Percentiles rank a stretch among this genome's conserved stretches.
Conservation (phyloP, 2,797 vertebrate species). For the Chaunax sp. region DNA sequence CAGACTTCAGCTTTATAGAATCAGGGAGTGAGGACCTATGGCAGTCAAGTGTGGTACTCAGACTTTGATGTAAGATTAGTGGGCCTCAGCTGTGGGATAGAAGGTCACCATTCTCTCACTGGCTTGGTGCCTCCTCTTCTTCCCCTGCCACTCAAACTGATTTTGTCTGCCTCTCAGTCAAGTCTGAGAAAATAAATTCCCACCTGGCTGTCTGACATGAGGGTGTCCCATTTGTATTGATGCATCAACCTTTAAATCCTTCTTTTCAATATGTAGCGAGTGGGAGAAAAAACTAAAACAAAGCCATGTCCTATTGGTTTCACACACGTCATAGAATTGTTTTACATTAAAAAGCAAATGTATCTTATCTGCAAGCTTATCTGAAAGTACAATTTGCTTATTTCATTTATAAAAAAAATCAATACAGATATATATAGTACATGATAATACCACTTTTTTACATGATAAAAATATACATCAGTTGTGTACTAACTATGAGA, state of each 20-base stretch:
- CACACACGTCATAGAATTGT: neutral
- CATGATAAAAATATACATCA: too few species aligned
- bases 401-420: too few species aligned
- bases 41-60: conserved; percentile 35
- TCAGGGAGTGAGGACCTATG: conserved; percentile 11
- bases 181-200: conserved; percentile 39
- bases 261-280: conserved; percentile 30
- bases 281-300: conserved; percentile 6
- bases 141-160: conserved; percentile 53
- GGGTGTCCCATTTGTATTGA: conserved; percentile 40
- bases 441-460: too few species aligned
- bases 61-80: conserved; percentile 79
- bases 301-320: conserved; percentile 5
- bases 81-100: conserved; percentile 50
- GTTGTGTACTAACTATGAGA: too few species aligned
- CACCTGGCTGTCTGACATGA: conserved; percentile 43
- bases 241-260: conserved; percentile 65
- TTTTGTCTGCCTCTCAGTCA: conserved; percentile 41
- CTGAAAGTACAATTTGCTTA: too few species aligned
- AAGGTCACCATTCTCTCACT: conserved; percentile 65
- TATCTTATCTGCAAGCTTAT: too few species aligned
- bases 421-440: too few species aligned
- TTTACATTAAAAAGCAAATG: too few species aligned
- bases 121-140: conserved; percentile 47
- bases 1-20: too few species aligned